Base-by-base conservation (phyloP, 2,113 vertebrate genomes). In the Takifugu flavidus region DNA sequence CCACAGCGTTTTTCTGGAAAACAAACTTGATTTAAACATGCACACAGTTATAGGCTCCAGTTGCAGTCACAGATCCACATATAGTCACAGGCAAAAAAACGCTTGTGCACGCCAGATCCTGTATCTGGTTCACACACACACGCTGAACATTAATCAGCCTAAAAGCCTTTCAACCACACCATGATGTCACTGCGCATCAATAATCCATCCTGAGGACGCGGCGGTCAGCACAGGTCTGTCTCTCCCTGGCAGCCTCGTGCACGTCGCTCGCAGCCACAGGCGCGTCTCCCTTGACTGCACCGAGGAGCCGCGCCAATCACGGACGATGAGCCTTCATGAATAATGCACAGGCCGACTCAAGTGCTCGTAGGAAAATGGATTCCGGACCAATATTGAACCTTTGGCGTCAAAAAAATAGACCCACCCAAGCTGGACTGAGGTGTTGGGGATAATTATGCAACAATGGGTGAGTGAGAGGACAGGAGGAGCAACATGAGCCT, bases 311-410 rank as follows among this genome's bases (percentile, higher is more conserved):
- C 75, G 70, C 63, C 72, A 56, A 69, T 82, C 54, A 56, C 54
- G 45, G 75, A 72, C 69, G 73, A 77, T 74, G 70, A 67, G 62
- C 52, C 69, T 50, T 54, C 57, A 82, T 86, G 80, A 89, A 85
- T 87, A 84, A 89, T 86, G 61, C 80, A 87, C 59, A 62, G 53
- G 34, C 52, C 50, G 65, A 80, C 70, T 84, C 46, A 61, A 77
- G 75, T 70, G 79, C 76, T 82, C 75, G 61, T 72, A 81, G 74
- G 72, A 85, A 89, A 88, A 88, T 85, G 71, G 79, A 89, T 86
- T 82, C 74, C 75, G 75, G 67, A 82, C 66, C 74, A 75, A 77
- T 78, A 84, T 79, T 84, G 84, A 87, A 74, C 69, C 25, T 25
- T 61, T 31, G 52, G 53, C 14, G 2, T n/a, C 15, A 47, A 14